phyloP scores from a whole-genome alignment of 2,797 vertebrate genomes.

The Eulemur mongoz region DNA sequence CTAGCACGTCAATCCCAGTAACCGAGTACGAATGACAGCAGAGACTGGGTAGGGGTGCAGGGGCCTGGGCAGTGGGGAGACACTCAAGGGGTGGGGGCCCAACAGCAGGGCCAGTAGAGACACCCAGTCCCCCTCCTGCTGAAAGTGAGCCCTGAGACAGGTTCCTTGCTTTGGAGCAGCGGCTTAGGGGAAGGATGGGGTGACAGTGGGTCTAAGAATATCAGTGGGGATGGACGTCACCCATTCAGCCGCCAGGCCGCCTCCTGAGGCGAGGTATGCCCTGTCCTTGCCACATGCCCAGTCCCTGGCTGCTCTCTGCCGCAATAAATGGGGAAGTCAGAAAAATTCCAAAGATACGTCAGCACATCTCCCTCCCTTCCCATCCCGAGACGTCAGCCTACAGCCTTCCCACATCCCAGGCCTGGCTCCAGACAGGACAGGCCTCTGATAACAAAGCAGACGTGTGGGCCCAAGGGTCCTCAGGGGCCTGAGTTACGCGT shows the following conservation, averaged over 20 bases:
- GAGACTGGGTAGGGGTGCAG: not conserved
- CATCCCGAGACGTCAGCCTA: not conserved
- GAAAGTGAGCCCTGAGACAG: not conserved
- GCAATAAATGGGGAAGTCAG: not conserved
- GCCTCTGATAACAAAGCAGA: not conserved
- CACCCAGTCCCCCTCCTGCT: not conserved
- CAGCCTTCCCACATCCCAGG: not conserved
- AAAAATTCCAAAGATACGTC: not conserved
- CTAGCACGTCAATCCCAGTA: not conserved
- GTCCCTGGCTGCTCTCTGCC: not conserved
- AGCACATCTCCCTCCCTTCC: not conserved
- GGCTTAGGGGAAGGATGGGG: too few relatives aligned
- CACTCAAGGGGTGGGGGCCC: not conserved
- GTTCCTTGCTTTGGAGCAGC: not conserved
- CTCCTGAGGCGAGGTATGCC: not conserved
- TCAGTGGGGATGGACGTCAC: not conserved
- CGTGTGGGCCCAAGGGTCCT: rapidly evolving
- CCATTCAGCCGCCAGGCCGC: not conserved
- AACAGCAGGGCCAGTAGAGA: not conserved
- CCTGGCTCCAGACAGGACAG: not conserved
- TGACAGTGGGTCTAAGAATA: not conserved
- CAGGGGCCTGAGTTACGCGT: too few relatives aligned
- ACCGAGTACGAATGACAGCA: not conserved
- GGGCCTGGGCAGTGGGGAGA: not conserved
- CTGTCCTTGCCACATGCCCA: not conserved